Conservation (phyloP, 2,113 vertebrate genomes). For the Sphyrna mokarran region DNA sequence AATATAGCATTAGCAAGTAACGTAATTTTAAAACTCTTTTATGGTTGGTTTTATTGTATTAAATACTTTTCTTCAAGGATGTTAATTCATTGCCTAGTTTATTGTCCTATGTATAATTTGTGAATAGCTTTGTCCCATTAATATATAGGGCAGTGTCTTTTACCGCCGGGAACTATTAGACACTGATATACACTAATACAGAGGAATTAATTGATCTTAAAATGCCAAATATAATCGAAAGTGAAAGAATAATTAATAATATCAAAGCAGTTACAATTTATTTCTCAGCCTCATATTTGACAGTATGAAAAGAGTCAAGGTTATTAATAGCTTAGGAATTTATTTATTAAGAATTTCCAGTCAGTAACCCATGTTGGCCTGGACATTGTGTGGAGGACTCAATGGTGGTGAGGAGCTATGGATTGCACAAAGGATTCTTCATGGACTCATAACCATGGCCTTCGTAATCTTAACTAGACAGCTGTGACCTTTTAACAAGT, state of each 20-base stretch:
- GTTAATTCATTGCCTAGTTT: background rate
- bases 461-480: background rate
- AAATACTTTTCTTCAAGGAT: background rate
- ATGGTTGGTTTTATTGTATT: background rate
- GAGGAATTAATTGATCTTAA: background rate
- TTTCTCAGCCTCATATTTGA: background rate
- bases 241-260: background rate
- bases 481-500: background rate
- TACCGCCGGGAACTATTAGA: background rate
- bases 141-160: background rate
- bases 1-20: background rate
- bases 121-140: conserved; percentile 6
- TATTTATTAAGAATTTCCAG: background rate
- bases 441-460: background rate
- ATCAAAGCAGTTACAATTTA: background rate
- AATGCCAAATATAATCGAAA: background rate
- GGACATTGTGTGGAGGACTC: background rate
- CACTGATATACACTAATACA: background rate
- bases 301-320: background rate
- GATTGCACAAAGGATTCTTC: background rate
- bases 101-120: background rate
- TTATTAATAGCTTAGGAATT: background rate
- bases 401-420: background rate
- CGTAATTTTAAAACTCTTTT: background rate
- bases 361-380: background rate